Conservation (phyloP, 1,140 invertebrate species). For the Bombus confusus region DNA sequence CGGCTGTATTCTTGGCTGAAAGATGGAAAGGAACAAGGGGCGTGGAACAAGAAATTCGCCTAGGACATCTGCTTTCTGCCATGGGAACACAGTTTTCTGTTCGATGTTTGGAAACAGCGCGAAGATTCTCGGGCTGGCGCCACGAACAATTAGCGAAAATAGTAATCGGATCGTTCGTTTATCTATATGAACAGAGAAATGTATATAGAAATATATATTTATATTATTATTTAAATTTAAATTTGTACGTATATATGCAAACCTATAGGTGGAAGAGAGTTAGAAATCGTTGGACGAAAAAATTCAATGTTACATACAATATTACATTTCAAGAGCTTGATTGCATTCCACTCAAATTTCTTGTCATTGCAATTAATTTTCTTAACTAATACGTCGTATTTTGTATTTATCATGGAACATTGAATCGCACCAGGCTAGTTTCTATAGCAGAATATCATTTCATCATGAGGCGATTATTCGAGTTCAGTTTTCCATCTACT, state of each 20-base stretch:
- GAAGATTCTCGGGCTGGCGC: not conserved
- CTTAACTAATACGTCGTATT: not conserved
- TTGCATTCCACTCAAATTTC: not conserved
- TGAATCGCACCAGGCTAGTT: no score
- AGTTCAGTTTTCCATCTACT: not conserved
- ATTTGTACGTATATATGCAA: no score
- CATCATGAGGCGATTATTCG: not conserved
- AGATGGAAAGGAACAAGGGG: not conserved
- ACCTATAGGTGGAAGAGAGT: not conserved
- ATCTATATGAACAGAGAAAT: not conserved
- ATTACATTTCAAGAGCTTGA: not conserved
- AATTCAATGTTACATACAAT: not conserved
- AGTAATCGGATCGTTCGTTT: not conserved
- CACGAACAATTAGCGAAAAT: not conserved
- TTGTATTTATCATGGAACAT: no score
- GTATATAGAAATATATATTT: no score
- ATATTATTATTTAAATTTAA: no score
- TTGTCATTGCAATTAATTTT: not conserved
- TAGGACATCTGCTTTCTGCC: not conserved
- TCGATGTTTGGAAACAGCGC: not conserved
- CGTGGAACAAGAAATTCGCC: conserved; percentile 3
- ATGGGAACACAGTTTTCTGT: no score
- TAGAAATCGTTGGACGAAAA: not conserved
- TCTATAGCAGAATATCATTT: not conserved
- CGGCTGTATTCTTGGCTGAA: not conserved